phyloP scores from a whole-genome alignment of 2,113 vertebrate species.

The Oreochromis tanganicae region DNA sequence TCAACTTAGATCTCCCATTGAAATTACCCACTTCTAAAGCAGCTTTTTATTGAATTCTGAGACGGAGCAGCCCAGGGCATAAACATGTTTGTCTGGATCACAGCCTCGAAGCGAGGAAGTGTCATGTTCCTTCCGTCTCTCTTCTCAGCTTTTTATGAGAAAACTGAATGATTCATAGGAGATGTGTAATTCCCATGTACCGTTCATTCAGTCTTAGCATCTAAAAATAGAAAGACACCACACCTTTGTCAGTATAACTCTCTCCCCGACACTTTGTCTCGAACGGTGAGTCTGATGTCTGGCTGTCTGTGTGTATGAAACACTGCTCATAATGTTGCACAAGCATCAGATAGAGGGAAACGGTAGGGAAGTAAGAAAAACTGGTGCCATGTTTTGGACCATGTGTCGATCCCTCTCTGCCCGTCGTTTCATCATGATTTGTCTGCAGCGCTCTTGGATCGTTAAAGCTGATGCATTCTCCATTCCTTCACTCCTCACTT shows the following conservation, averaged over 20 bases:
- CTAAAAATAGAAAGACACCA: constrained; percentile 57
- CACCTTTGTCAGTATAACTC: constrained; percentile 46
- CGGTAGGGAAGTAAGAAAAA: background rate
- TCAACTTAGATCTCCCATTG: constrained; percentile 13
- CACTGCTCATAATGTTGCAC: constrained; percentile 17
- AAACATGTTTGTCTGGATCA: constrained; percentile 61
- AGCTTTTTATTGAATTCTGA: constrained; percentile 45
- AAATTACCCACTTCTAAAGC: constrained; percentile 41
- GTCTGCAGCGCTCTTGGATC: constrained; percentile 17
- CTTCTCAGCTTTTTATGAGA: constrained; percentile 47
- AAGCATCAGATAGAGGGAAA: constrained; percentile 30
- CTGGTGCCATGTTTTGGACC: background rate
- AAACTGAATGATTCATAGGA: constrained; percentile 60
- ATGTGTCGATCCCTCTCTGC: background rate
- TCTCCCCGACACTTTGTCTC: background rate
- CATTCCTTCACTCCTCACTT: constrained; percentile 1
- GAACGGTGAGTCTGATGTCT: background rate
- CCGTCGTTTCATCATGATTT: constrained; percentile 21
- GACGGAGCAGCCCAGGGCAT: constrained; percentile 47
- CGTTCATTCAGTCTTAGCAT: constrained; percentile 23
- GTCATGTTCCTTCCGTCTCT: constrained; percentile 45
- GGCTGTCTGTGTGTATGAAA: background rate
- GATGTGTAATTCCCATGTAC: constrained; percentile 46
- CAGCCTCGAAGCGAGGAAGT: constrained; percentile 31
- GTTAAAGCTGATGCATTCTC: constrained; percentile 19